Evolutionary conservation across 2,888 invertebrate species (phyloP), one percentile per base, ranked within the genome.

Genomic region (Luperina nickerlii): DNA sequence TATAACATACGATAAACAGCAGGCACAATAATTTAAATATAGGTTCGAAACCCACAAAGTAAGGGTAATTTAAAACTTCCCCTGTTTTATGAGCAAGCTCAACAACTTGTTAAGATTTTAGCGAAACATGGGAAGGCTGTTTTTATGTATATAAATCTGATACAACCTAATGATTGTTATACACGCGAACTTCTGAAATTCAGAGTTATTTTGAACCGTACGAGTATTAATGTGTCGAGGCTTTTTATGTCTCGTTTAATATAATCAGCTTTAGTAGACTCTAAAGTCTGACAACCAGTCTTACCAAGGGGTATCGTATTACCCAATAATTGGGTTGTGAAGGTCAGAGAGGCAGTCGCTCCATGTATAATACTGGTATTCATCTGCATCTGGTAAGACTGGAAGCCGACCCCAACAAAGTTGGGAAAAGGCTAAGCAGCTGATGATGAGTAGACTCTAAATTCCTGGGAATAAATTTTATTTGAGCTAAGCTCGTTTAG

Each of bases 81-180:
- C 63, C 48, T 72, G 74, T 75, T 89, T 69, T 74, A 77, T 84
- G 78, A 85, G 84, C 82, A 90, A 90, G 89, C 89, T 90, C 87
- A 86, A 88, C 89, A 86, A 85, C 82, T 89, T 88, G 90, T 90
- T 91, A 91, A 92, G 89, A 90, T 90, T 91, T 86, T 86, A 87
- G 83, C 82, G 69, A 79, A 83, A 79, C 79, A 71, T 74, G 85
- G 86, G 88, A 89, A 89, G 86, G 86, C 83, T 90, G 86, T 91
- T 90, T 90, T 90, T 91, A 92, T 92, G 92, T 91, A 91, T 92
- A 93, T 93, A 93, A 87, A 86, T 88, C 79, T 79, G 90, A 90
- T 91, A 90, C 82, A 78, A 83, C 69, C 79, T 92, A 92, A 94
- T 91, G 90, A 89, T 73, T 78, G 73, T 38, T 82, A 75, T 72